Evolutionary conservation across 2,888 invertebrate species (phyloP).

Genomic region (Pyrocoelia pectoralis): DNA sequence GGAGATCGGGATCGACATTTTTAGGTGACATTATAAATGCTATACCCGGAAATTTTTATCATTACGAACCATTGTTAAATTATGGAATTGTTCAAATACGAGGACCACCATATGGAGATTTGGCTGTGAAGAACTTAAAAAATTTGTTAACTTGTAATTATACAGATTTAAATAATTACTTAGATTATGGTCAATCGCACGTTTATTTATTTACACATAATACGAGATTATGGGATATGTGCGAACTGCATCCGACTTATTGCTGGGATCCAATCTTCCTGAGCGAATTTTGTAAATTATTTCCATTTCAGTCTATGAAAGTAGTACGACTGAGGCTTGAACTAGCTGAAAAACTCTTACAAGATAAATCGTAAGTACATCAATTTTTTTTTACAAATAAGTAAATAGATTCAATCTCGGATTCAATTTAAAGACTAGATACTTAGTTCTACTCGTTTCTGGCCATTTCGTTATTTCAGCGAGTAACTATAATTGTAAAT

Average conservation of each 20-base stretch:
- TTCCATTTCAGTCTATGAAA: slow-evolving; percentile 91
- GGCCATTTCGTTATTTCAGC: too few relatives aligned
- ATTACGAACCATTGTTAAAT: slow-evolving; percentile 87
- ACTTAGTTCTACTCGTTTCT: too few relatives aligned
- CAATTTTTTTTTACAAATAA: too few relatives aligned
- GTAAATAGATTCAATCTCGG: too few relatives aligned
- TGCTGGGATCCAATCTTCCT: slow-evolving; percentile 78
- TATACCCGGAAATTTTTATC: slow-evolving; percentile 87
- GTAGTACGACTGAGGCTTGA: slow-evolving; percentile 79
- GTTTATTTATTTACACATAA: slow-evolving; percentile 87
- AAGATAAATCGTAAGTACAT: slow-evolving; percentile 72
- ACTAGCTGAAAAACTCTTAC: slow-evolving; percentile 74
- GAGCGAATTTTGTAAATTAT: slow-evolving; percentile 79
- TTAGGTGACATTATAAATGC: slow-evolving; percentile 85
- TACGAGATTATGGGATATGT: slow-evolving; percentile 83
- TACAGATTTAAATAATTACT: slow-evolving; percentile 75
- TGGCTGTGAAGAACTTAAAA: slow-evolving; percentile 73
- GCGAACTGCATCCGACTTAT: slow-evolving; percentile 70
- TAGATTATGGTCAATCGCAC: slow-evolving; percentile 79
- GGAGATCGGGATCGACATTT: slow-evolving; percentile 92
- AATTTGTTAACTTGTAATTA: slow-evolving; percentile 81
- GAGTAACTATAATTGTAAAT: too few relatives aligned
- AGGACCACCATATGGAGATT: slow-evolving; percentile 73
- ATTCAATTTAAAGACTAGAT: too few relatives aligned
- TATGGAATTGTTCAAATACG: slow-evolving; percentile 85